Evolutionary conservation across 2,888 invertebrate species (phyloP).

Genomic region (Eupithecia insigniata): DNA sequence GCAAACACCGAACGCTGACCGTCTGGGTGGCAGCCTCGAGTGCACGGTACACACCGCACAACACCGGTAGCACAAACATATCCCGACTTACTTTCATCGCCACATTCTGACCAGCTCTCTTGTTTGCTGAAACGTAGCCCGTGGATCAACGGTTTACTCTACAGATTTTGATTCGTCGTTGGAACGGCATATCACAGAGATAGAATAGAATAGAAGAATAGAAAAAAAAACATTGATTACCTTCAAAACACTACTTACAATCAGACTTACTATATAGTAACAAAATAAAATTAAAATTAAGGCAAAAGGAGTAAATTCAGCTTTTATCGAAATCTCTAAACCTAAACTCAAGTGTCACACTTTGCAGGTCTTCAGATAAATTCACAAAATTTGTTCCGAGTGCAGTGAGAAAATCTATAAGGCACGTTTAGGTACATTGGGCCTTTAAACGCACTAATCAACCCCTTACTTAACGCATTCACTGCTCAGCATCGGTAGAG

Average conservation of each 20-base stretch:
- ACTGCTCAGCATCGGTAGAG: too few relatives aligned
- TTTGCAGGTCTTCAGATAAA: not conserved
- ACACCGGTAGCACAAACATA: slow-evolving; percentile 82
- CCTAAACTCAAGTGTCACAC: not conserved
- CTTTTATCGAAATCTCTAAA: too few relatives aligned
- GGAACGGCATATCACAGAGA: too few relatives aligned
- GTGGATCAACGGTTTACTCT: slow-evolving; percentile 35
- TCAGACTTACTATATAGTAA: too few relatives aligned
- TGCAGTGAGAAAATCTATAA: not conserved
- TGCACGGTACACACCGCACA: slow-evolving; percentile 74
- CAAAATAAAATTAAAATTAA: too few relatives aligned
- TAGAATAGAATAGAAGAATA: too few relatives aligned
- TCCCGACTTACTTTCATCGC: slow-evolving; percentile 68
- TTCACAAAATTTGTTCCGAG: not conserved
- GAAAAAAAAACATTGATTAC: too few relatives aligned
- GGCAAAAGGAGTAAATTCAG: too few relatives aligned
- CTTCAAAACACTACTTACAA: too few relatives aligned
- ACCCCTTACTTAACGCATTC: too few relatives aligned
- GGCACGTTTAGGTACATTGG: not conserved
- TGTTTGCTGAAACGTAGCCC: slow-evolving; percentile 42
- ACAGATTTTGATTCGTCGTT: slow-evolving; percentile 20
- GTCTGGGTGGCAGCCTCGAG: slow-evolving; percentile 77
- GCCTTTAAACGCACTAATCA: not conserved
- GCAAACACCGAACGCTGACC: slow-evolving; percentile 50
- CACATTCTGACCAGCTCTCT: slow-evolving; percentile 62